These are phyloP conservation scores for Tamias sibiricus DNA, from an alignment of 2,113 vertebrate species.

Conservation along the genomic window DNA sequence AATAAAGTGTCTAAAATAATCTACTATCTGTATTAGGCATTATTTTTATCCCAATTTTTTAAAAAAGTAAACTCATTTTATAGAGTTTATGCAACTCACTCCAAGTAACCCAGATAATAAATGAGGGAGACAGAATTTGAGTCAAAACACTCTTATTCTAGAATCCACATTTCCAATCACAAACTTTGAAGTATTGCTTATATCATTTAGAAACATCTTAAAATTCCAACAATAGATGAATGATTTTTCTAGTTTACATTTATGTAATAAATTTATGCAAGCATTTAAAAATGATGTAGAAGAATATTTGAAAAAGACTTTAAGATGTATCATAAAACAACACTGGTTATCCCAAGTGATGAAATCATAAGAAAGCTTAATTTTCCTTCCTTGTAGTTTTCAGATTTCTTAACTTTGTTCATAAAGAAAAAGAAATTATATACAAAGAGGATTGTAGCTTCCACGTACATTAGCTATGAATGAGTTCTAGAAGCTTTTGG, in stretches of 20 bases:
- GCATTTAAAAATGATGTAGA: background rate
- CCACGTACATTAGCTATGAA: background rate
- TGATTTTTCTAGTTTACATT: slow-evolving; percentile 9
- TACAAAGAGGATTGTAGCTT: background rate
- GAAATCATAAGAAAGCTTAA: background rate
- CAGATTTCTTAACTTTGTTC: background rate
- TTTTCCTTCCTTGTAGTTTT: slow-evolving; percentile 23
- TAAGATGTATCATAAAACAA: background rate
- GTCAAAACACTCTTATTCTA: background rate
- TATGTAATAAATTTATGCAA: slow-evolving; percentile 11
- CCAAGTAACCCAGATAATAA: background rate
- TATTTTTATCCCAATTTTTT: slow-evolving; percentile 37
- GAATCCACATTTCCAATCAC: background rate
- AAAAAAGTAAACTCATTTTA: background rate
- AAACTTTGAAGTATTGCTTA: background rate
- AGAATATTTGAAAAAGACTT: slow-evolving; percentile 33
- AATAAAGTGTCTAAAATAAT: background rate
- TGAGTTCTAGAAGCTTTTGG: background rate
- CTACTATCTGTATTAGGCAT: background rate
- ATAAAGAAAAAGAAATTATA: background rate
- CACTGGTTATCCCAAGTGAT: background rate
- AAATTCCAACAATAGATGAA: background rate
- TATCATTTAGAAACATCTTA: background rate
- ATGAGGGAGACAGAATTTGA: background rate
- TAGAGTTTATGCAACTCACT: background rate